Evolutionary conservation across 2,888 invertebrate species (phyloP), one percentile per base, ranked within the genome.

Genomic region (Caenorhabditis parvicauda): DNA sequence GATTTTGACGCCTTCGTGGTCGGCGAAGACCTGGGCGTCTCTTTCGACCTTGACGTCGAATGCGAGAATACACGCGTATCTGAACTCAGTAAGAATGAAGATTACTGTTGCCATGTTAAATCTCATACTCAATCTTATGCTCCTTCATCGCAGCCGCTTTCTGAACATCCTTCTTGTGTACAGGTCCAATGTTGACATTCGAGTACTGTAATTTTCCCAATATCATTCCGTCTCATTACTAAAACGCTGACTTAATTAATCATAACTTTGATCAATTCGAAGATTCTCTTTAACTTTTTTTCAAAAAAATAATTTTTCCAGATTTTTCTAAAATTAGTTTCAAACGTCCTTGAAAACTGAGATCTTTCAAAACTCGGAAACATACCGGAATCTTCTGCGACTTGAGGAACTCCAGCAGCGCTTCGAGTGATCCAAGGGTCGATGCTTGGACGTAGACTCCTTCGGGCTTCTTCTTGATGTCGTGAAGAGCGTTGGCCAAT

Each of bases 401-500:
- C 74, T 88, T 87, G 51, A 96, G 87, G 84, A 94, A 96, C 82
- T 94, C 93, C 4, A 95, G 85, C 53, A 99, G 84, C 0, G 98
- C 98, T 83, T 99, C 98, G 9, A 99, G 85, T 0, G 98, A 98
- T 6, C 98, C 98, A 5, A 99, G 86, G n/a, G 98, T 99, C 1
- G 95, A 96, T 0, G 98, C 96, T 81, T 98, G 96, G n/a, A 98
- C 98, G 83, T 92, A 95, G 41, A 98, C 98, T 42, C 98, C 98
- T 63, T 91, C 87, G 70, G 90, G 91, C 35, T 89, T 87, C 68
- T 93, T 72, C 82, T 92, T 93, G 80, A 99, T 95, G 28, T 90
- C 89, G 50, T 90, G 91, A 47, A 98, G 86, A 2, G 93, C 95
- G 24, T 89, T 88, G 80, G 89, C 89, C 75, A 98, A 84, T 81